These are phyloP conservation scores for Canis aureus DNA, from an alignment of 2,113 vertebrate genomes.

Conservation along the genomic window DNA sequence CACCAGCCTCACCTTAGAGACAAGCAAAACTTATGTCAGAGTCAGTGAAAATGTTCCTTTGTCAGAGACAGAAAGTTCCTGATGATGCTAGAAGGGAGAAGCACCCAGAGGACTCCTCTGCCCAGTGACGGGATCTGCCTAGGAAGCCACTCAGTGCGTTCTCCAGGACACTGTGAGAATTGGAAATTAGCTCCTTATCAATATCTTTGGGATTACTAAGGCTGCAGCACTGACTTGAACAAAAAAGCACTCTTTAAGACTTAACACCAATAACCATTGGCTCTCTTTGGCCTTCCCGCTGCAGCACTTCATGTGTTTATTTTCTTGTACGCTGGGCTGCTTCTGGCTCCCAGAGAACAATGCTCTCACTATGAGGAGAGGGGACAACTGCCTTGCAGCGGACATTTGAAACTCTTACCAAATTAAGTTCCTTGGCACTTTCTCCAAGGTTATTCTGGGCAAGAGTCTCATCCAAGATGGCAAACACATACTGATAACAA, in stretches of 20 bases:
- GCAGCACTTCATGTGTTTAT: not conserved
- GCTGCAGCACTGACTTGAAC: not conserved
- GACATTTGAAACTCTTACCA: constrained; percentile 28
- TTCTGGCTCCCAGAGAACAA: not conserved
- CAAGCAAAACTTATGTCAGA: not conserved
- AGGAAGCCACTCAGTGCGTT: not conserved
- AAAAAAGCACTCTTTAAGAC: not conserved
- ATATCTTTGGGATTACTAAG: not conserved
- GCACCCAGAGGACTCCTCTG: not conserved
- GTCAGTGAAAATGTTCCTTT: not conserved
- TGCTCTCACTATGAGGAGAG: not conserved
- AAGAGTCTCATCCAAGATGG: not conserved
- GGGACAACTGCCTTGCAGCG: not conserved
- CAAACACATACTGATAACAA: not conserved
- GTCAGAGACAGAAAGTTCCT: not conserved
- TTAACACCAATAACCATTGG: not conserved
- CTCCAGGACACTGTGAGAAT: not conserved
- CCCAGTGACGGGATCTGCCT: not conserved
- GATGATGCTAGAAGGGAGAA: not conserved
- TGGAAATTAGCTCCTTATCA: not conserved
- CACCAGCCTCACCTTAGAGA: not conserved
- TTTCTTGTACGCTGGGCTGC: not conserved
- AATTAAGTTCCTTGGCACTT: not conserved
- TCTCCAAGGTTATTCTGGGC: constrained; percentile 3
- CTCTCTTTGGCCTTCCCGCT: not conserved